Conservation (phyloP, 2,797 vertebrate genomes). For the Glyptemys insculpta region DNA sequence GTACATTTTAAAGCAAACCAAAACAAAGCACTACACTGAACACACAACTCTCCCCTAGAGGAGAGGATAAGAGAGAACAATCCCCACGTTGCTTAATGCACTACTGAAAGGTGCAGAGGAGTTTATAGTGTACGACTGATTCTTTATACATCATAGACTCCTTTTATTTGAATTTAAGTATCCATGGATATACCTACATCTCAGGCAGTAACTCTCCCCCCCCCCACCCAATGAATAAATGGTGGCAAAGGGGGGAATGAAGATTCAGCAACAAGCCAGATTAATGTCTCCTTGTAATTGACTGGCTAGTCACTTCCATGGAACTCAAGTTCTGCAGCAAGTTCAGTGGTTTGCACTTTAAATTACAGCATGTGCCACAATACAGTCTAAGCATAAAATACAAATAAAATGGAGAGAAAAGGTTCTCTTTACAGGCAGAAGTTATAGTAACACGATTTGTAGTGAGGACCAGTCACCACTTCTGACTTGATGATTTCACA, state of each 20-base stretch:
- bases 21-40: neutral
- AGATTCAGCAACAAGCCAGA: neutral
- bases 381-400: neutral
- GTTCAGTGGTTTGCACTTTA: neutral
- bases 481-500: neutral
- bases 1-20: neutral
- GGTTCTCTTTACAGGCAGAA: neutral
- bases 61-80: neutral
- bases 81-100: neutral
- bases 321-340: neutral
- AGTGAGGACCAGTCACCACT: fast-evolving
- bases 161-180: neutral
- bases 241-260: neutral
- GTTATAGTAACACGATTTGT: neutral
- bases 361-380: neutral
- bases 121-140: fast-evolving
- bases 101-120: neutral
- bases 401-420: fast-evolving
- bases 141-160: neutral
- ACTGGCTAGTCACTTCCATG: neutral
- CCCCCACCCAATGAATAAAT: neutral
- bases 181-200: neutral
- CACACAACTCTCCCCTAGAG: neutral
- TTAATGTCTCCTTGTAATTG: neutral
- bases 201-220: neutral